Evolutionary conservation across 1,140 invertebrate genomes (phyloP).

Genomic region (Paraescarpia echinospica): DNA sequence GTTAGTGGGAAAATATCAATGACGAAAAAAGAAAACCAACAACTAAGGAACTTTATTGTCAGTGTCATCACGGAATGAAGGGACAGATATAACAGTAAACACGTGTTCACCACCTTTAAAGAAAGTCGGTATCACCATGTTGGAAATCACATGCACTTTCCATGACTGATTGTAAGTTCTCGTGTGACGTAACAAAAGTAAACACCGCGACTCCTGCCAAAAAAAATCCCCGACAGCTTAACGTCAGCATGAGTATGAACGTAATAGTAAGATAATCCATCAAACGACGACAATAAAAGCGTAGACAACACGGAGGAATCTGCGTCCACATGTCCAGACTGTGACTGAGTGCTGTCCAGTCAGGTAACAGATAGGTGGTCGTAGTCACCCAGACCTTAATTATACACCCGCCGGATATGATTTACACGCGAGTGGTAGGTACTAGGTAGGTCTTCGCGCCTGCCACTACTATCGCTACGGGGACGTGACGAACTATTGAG

Average conservation of each 20-base stretch:
- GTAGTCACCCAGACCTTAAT: neutral
- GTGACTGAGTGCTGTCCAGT: neutral
- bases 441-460: neutral
- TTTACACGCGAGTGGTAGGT: neutral
- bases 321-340: neutral
- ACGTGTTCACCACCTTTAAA: neutral
- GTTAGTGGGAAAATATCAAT: too few species aligned
- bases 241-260: too few species aligned
- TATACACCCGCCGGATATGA: neutral
- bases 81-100: neutral
- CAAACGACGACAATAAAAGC: neutral
- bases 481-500: neutral
- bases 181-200: neutral
- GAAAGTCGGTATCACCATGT: neutral
- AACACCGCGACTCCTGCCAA: neutral
- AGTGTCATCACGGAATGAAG: too few species aligned
- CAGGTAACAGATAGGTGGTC: neutral
- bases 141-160: neutral
- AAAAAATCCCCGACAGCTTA: too few species aligned
- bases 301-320: neutral
- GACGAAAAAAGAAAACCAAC: too few species aligned
- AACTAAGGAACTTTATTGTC: too few species aligned
- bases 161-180: neutral
- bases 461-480: neutral
- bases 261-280: neutral